Percentiles rank a stretch among this genome's conserved stretches.
Conservation (phyloP, 2,113 vertebrate genomes). For the Vulpes lagopus region DNA sequence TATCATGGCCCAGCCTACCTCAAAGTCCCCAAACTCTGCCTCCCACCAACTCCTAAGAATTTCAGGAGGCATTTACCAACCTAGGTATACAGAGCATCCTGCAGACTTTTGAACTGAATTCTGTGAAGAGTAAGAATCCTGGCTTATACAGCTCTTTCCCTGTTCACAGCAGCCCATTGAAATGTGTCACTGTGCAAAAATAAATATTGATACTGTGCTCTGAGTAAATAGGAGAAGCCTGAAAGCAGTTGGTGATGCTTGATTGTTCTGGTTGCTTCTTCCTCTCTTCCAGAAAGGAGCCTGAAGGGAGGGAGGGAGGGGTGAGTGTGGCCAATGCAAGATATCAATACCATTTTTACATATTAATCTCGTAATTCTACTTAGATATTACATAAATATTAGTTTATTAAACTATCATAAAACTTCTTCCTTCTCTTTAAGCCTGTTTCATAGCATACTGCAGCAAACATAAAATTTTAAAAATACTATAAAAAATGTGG, state of each 20-base stretch:
- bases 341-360: background rate
- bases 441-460: background rate
- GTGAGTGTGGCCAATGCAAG: background rate
- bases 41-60: background rate
- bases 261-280: background rate
- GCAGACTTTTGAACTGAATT: background rate
- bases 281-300: background rate
- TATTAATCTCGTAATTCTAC: background rate
- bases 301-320: background rate
- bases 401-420: background rate
- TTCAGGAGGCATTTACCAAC: background rate
- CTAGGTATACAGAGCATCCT: background rate
- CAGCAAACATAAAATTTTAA: background rate
- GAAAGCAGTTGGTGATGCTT: background rate
- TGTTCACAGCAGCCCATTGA: conserved; percentile 46
- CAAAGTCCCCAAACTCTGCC: background rate
- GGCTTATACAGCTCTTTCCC: conserved; percentile 19
- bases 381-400: background rate
- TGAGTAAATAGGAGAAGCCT: background rate
- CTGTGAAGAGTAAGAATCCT: background rate
- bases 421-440: background rate
- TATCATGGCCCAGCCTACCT: background rate
- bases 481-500: background rate
- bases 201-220: conserved; percentile 5
- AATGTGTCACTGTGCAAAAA: conserved; percentile 28